Conservation (phyloP, 1,140 invertebrate genomes). For the Bombyx mori region DNA sequence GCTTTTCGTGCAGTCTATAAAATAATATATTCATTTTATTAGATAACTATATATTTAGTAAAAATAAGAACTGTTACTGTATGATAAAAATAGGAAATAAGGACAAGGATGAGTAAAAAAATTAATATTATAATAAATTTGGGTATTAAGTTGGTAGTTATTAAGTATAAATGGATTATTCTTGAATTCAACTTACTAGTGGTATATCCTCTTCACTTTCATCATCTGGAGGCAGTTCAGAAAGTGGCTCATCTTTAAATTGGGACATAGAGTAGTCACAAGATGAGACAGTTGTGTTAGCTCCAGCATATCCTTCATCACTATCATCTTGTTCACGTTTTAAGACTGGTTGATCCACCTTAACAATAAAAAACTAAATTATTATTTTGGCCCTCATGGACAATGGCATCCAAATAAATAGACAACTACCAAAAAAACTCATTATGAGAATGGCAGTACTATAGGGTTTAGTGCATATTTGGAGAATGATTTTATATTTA, state of each 20-base stretch:
- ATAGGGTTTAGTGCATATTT: too few species aligned
- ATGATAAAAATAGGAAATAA: background rate
- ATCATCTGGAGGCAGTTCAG: constrained; percentile 60
- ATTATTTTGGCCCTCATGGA: too few species aligned
- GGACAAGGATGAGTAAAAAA: background rate
- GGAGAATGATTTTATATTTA: background rate
- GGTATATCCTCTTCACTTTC: constrained; percentile 85
- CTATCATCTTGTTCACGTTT: constrained; percentile 48
- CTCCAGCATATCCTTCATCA: constrained; percentile 46
- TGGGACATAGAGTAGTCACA: constrained; percentile 78
- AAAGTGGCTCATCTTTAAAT: constrained; percentile 69
- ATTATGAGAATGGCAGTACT: too few species aligned
- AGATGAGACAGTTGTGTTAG: constrained; percentile 73
- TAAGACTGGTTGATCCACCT: constrained; percentile 28
- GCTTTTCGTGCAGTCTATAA: constrained; percentile 73
- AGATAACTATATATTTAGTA: background rate
- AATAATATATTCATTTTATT: constrained; percentile 6
- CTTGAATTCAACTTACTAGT: constrained; percentile 26
- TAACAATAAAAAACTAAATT: background rate
- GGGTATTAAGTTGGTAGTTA: too few species aligned
- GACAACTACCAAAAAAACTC: too few species aligned
- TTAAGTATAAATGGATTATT: background rate
- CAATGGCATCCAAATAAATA: too few species aligned
- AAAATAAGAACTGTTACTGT: background rate
- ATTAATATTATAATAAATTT: background rate